These are phyloP conservation scores for Lepisosteus oculatus DNA, from an alignment of 2,113 vertebrate species.

Conservation along the genomic window DNA sequence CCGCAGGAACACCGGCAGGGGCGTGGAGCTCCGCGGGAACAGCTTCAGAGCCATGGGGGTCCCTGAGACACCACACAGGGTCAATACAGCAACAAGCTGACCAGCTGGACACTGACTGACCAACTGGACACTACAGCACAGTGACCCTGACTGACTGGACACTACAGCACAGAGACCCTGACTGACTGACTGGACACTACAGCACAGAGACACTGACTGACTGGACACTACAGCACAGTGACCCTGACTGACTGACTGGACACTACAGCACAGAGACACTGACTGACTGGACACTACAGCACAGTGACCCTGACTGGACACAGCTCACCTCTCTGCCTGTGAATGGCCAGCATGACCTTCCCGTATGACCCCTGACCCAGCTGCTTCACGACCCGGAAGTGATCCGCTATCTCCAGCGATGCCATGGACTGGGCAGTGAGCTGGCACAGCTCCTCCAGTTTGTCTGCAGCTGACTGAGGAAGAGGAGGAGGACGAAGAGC, in stretches of 20 bases:
- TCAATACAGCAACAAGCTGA: neutral
- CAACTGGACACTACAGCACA: no score
- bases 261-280: no score
- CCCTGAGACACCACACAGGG: constrained; percentile 55
- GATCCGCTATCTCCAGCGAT: constrained; percentile 65
- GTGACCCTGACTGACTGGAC: constrained; percentile 32
- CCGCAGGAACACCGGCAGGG: constrained; percentile 73
- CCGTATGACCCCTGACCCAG: constrained; percentile 85
- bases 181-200: no score
- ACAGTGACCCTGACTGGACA: no score
- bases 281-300: no score
- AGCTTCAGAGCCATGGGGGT: constrained; percentile 83
- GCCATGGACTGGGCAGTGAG: constrained; percentile 69
- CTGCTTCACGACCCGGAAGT: constrained; percentile 73
- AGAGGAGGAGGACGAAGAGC: no score
- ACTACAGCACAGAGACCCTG: constrained; percentile 9
- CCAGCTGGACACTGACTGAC: constrained; percentile 16
- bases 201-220: no score
- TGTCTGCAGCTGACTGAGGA: constrained; percentile 47
- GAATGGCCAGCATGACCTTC: constrained; percentile 79
- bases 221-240: no score
- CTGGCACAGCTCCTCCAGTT: constrained; percentile 76
- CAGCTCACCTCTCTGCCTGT: constrained; percentile 73
- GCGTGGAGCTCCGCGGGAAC: constrained; percentile 67
- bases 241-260: no score